These are phyloP conservation scores for Oncorhynchus kisutch DNA, from an alignment of 2,113 vertebrate species.

Conservation along the genomic window DNA sequence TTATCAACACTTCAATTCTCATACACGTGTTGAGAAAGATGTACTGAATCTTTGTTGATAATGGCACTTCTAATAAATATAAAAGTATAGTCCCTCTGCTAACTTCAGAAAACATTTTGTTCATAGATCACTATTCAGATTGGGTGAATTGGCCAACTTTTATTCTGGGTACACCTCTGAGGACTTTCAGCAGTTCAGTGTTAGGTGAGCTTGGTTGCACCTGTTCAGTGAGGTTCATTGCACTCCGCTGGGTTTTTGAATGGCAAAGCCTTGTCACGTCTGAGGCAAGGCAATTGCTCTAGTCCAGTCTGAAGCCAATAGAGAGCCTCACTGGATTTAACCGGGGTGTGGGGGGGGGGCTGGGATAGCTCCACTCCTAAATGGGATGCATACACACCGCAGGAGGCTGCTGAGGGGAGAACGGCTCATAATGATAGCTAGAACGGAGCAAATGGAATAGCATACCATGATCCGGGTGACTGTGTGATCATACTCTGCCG, in stretches of 20 bases:
- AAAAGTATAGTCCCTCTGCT: not conserved
- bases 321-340: conserved; percentile 48
- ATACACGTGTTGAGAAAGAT: not conserved
- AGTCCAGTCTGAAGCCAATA: conserved; percentile 33
- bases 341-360: conserved; percentile 20
- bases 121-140: not conserved
- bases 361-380: conserved; percentile 24
- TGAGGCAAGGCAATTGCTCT: not conserved
- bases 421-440: too few species aligned
- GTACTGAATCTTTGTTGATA: not conserved
- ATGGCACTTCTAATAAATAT: not conserved
- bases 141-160: not conserved
- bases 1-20: not conserved
- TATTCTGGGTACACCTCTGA: not conserved
- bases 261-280: conserved; percentile 40
- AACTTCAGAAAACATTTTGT: not conserved
- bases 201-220: conserved; percentile 3
- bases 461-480: too few species aligned
- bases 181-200: not conserved
- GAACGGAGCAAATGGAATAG: too few species aligned
- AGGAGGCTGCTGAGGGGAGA: too few species aligned
- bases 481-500: too few species aligned
- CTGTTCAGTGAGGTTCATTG: not conserved
- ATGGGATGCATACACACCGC: conserved; percentile 5
- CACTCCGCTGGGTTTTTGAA: conserved; percentile 47